phyloP scores from a whole-genome alignment of 2,888 invertebrate species.

The Eristalis intricaria region DNA sequence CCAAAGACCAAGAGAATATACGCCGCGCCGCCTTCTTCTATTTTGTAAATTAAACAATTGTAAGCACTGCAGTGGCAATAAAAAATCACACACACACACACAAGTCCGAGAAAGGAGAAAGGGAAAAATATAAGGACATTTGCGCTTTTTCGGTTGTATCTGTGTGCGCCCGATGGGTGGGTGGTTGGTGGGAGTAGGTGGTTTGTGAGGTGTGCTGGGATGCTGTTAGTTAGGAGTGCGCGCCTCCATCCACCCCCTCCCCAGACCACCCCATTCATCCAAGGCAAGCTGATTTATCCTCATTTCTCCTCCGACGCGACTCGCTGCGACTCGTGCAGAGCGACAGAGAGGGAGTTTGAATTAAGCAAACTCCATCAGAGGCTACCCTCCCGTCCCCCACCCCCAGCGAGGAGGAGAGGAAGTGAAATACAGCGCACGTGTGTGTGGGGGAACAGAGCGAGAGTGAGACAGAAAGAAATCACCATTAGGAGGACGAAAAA shows the following conservation, averaged over 20 bases:
- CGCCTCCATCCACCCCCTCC: neutral
- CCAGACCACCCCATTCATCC: neutral
- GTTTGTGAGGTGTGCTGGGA: neutral
- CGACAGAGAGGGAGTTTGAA: neutral
- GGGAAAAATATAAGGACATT: neutral
- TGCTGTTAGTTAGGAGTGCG: neutral
- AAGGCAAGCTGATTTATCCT: neutral
- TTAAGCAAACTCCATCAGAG: neutral
- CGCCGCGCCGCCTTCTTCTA: constrained; percentile 38
- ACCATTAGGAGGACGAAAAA: neutral
- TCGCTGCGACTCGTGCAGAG: neutral
- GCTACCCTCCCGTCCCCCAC: too few relatives aligned
- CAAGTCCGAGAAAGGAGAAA: neutral
- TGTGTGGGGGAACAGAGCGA: neutral
- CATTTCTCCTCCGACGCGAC: neutral
- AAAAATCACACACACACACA: constrained; percentile 4
- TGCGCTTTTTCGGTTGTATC: neutral
- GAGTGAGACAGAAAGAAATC: neutral
- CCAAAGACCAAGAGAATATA: neutral
- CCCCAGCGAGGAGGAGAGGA: neutral
- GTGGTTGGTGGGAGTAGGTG: neutral
- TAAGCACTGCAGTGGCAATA: constrained; percentile 55
- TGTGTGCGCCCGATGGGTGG: neutral
- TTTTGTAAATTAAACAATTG: constrained; percentile 54
- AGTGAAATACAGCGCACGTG: neutral